Percentiles rank a stretch among this genome's conserved stretches.
These are phyloP conservation scores for Eupelmus urozonus DNA, from an alignment of 2,888 invertebrate genomes.

Conservation along the genomic window DNA sequence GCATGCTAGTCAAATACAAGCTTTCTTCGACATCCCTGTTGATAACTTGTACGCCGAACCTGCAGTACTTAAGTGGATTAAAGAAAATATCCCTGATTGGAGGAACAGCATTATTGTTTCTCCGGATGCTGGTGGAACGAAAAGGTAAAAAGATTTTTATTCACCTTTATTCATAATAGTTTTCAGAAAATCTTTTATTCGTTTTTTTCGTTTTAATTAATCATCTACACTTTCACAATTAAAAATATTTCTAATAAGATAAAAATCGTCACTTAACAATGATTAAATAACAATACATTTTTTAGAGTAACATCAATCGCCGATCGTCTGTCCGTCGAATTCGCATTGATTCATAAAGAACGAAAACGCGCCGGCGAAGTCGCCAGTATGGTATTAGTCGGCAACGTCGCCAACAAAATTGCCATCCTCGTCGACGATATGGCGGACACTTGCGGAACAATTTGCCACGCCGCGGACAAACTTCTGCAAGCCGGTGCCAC, in stretches of 20 bases:
- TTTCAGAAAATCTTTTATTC: not conserved
- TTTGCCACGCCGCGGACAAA: constrained; percentile 48
- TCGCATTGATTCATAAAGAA: constrained; percentile 48
- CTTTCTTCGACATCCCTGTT: constrained; percentile 53
- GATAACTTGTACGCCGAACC: constrained; percentile 36
- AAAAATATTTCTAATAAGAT: no score
- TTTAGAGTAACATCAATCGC: constrained; percentile 79
- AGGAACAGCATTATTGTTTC: constrained; percentile 19
- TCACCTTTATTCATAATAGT: constrained; percentile 64
- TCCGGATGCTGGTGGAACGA: constrained; percentile 46
- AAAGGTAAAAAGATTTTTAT: not conserved
- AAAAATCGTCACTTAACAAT: not conserved
- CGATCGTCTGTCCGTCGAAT: constrained; percentile 92
- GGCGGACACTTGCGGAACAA: constrained; percentile 49
- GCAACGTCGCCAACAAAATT: constrained; percentile 46
- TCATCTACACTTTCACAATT: no score
- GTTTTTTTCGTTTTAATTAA: not conserved
- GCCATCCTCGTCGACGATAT: constrained; percentile 52
- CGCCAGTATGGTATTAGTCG: constrained; percentile 43
- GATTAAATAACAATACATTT: constrained; percentile 66
- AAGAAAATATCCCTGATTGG: constrained; percentile 35
- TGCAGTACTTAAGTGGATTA: constrained; percentile 37
- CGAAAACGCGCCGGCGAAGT: constrained; percentile 36
- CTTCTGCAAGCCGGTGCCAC: constrained; percentile 44
- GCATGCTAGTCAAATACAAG: constrained; percentile 53